A percentile compares a stretch with the other conserved stretches of the same genome.
These are phyloP conservation scores for Siniperca obscura DNA, from an alignment of 2,797 vertebrate species.

Conservation along the genomic window DNA sequence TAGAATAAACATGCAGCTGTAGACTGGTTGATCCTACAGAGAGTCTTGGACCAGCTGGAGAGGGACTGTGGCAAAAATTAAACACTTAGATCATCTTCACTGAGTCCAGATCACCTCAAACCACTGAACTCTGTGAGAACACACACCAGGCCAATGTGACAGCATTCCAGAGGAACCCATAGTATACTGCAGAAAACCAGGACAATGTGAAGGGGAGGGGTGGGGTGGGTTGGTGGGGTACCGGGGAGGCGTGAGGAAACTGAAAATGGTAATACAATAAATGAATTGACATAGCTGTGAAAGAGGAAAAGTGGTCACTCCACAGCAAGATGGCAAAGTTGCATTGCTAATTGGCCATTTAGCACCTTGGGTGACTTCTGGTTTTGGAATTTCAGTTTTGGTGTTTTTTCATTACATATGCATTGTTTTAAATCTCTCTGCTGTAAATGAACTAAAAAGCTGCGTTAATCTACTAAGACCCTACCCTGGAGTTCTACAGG, in stretches of 20 bases:
- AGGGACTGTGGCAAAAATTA: constrained; percentile 61
- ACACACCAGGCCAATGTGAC: constrained; percentile 68
- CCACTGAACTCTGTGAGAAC: constrained; percentile 57
- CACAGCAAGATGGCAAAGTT: constrained; percentile 68
- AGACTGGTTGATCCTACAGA: constrained; percentile 17
- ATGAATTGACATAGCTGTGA: constrained; percentile 23
- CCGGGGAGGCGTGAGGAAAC: constrained; percentile 25
- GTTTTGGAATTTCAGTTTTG: neutral
- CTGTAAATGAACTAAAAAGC: neutral
- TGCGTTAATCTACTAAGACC: neutral
- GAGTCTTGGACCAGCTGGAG: constrained; percentile 77
- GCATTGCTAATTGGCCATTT: neutral
- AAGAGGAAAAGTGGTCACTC: constrained; percentile 59
- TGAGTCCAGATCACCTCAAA: constrained; percentile 60
- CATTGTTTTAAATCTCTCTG: neutral
- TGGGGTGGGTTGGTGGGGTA: neutral
- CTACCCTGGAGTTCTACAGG: neutral
- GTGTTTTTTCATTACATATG: neutral
- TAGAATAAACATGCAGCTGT: constrained; percentile 6
- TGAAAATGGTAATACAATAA: constrained; percentile 23
- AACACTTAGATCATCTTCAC: constrained; percentile 49
- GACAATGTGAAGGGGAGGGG: constrained; percentile 31
- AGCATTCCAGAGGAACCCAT: constrained; percentile 77
- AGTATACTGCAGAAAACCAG: constrained; percentile 67
- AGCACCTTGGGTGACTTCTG: neutral